Evolutionary conservation across 2,888 invertebrate species (phyloP), one percentile per base, ranked within the genome.

Genomic region (Drosophila formosana): DNA sequence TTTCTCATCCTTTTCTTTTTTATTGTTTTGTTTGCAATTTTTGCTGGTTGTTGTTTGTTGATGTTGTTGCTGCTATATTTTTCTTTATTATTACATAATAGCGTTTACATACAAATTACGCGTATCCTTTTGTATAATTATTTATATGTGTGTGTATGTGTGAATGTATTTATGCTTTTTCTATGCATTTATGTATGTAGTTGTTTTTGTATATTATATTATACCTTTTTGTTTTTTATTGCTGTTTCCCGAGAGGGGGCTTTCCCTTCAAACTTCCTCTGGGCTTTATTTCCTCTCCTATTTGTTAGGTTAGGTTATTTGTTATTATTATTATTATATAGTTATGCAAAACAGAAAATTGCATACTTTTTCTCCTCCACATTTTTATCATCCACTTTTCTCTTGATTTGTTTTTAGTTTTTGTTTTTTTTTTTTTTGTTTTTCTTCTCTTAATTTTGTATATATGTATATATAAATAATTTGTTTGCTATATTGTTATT

Each of bases 401-500:
- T 39, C 18, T 37, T 37, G n/a, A 32, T 61, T 61, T 56, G 49
- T 3, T 70, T 53, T 32, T 50, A 18, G 50, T 64, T 71, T 47
- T 64, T 73, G 64, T 55, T 47, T 64, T 73, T 50, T 51, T 50
- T 51, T 64, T 71, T 49, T 64, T 73, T 65, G 51, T 49, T 62
- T 73, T 50, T 46, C 49, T 47, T 67, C 39, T 43, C 75, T 67
- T 76, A 66, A 71, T 73, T 58, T 63, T 73, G 58, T 80, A 67
- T 74, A 74, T 67, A 66, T 66, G 58, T 80, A 65, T 80, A 78
- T 80, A 84, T 81, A 82, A 79, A 77, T 83, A 75, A 80, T 82
- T 82, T 79, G 67, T 80, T 82, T 84, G 74, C 81, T 81, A 84
- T 84, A 71, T 71, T 76, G 78, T 83, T 83, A 75, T 81, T 81